Percentiles rank a stretch among this genome's conserved stretches.
phyloP scores from a whole-genome alignment of 2,888 invertebrate species.

The Geotrupes spiniger region DNA sequence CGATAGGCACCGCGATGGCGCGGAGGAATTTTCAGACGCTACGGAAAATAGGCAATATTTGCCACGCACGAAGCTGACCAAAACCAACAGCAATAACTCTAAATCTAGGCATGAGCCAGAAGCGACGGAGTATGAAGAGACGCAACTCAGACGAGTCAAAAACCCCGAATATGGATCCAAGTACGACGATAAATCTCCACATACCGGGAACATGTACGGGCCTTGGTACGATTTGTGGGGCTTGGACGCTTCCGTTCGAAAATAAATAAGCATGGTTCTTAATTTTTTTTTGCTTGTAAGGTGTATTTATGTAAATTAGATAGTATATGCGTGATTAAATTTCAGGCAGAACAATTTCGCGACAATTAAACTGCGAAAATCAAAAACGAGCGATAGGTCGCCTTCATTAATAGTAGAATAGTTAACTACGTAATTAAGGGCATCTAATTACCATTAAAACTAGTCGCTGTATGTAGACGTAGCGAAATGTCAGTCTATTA shows the following conservation, averaged over 20 bases:
- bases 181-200: slow-evolving; percentile 53
- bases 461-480: slow-evolving; percentile 18
- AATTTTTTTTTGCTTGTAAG: slow-evolving; percentile 13
- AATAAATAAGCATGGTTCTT: slow-evolving; percentile 32
- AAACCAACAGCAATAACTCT: slow-evolving; percentile 52
- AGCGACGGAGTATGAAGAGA: slow-evolving; percentile 49
- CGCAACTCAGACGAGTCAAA: slow-evolving; percentile 48
- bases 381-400: slow-evolving; percentile 82
- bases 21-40: slow-evolving; percentile 46
- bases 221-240: slow-evolving; percentile 91
- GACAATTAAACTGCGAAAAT: slow-evolving; percentile 84
- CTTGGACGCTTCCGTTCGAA: slow-evolving; percentile 62
- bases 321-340: slow-evolving; percentile 24
- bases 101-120: slow-evolving; percentile 44
- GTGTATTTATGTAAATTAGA: not conserved
- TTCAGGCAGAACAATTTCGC: slow-evolving; percentile 83
- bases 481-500: not conserved
- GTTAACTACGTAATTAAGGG: slow-evolving; percentile 10
- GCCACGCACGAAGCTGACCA: slow-evolving; percentile 68
- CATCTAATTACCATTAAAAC: slow-evolving; percentile 26
- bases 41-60: slow-evolving; percentile 58
- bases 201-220: slow-evolving; percentile 71
- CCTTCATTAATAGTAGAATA: slow-evolving; percentile 62
- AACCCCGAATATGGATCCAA: slow-evolving; percentile 45
- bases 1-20: slow-evolving; percentile 21